Conservation (phyloP, 1,140 invertebrate species). For the Drepana arcuata region DNA sequence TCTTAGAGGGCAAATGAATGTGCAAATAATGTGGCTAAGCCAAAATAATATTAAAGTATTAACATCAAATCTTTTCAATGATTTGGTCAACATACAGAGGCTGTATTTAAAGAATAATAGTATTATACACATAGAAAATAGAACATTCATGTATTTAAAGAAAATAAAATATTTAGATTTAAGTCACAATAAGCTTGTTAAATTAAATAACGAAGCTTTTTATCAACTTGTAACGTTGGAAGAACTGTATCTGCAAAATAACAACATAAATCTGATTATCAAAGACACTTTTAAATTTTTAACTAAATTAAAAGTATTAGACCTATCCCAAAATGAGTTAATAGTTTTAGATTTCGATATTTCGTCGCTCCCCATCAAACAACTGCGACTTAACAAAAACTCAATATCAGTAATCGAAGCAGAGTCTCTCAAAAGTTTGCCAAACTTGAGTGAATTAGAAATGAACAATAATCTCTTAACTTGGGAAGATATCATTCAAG, state of each 20-base stretch:
- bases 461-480: conserved; percentile 74
- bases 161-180: conserved; percentile 84
- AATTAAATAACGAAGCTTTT: conserved; percentile 78
- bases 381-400: conserved; percentile 74
- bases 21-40: conserved; percentile 89
- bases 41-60: conserved; percentile 85
- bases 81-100: conserved; percentile 81
- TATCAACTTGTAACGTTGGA: conserved; percentile 75
- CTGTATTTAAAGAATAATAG: conserved; percentile 89
- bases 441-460: conserved; percentile 75
- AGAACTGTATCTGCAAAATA: conserved; percentile 77
- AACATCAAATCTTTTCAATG: conserved; percentile 80
- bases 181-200: conserved; percentile 80
- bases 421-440: conserved; percentile 73
- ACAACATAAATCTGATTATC: conserved; percentile 75
- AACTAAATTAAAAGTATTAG: conserved; percentile 75
- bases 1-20: conserved; percentile 82
- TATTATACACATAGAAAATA: conserved; percentile 84
- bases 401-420: conserved; percentile 73
- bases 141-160: conserved; percentile 82
- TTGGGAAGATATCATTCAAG: conserved; percentile 55
- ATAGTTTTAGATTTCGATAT: conserved; percentile 74
- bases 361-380: conserved; percentile 75
- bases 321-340: conserved; percentile 79
- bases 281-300: conserved; percentile 75